These are phyloP conservation scores for Cranoglanis bouderius DNA, from an alignment of 2,113 vertebrate species.

Conservation along the genomic window DNA sequence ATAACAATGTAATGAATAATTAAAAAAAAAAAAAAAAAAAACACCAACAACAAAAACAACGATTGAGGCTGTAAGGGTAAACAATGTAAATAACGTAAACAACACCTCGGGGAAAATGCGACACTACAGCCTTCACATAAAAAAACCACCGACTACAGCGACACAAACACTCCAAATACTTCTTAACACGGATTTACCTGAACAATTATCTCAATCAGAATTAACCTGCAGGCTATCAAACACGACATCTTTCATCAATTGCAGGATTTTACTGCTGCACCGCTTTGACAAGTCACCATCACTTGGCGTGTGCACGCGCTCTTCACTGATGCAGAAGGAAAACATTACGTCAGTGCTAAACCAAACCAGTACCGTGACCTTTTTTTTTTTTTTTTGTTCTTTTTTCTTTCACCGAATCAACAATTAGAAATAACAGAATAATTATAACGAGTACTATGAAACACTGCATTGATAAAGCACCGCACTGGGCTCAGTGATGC, in stretches of 20 bases:
- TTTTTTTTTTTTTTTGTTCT: neutral
- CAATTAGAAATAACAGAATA: too few relatives aligned
- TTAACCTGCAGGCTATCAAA: neutral
- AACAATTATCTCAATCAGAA: neutral
- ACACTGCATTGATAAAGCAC: neutral
- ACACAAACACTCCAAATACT: constrained; percentile 5
- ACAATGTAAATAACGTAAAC: constrained; percentile 37
- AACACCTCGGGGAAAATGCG: constrained; percentile 44
- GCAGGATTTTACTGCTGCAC: neutral
- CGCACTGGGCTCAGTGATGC: neutral
- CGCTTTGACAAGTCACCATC: constrained; percentile 14
- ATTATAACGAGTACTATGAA: neutral
- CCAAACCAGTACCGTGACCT: neutral
- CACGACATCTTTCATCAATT: neutral
- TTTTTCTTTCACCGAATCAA: neutral
- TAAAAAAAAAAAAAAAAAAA: too few relatives aligned
- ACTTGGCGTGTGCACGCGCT: neutral
- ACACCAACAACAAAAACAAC: neutral
- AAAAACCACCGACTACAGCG: neutral
- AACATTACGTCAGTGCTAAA: constrained; percentile 6
- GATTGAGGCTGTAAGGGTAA: neutral
- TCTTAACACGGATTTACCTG: neutral
- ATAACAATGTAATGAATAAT: neutral
- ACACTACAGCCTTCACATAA: neutral
- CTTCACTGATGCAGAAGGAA: constrained; percentile 2